Evolutionary conservation across 1,140 invertebrate genomes (phyloP), one percentile per base, ranked within the genome.

Genomic region (Homalodisca vitripennis): DNA sequence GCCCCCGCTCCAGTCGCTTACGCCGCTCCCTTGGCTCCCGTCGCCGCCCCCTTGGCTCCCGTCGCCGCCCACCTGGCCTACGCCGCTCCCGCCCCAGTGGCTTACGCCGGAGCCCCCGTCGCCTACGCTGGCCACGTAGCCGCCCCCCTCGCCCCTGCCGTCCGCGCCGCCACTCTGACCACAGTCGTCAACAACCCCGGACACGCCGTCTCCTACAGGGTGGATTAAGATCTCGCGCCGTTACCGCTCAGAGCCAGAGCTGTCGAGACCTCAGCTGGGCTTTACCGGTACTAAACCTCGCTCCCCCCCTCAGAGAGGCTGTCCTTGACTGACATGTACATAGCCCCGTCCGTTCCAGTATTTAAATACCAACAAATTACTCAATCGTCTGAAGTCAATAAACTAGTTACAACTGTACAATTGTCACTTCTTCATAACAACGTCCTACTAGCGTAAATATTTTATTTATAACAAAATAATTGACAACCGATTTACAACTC

Each of bases 161-260:
- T 70, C 57, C 73, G 73, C 63, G 66, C 69, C 75, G 82, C 82
- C 77, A 80, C 75, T 60, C 74, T 81, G 66, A 80, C 77, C 76
- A 78, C 76, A 66, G 73, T 79, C 34, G 77, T 79, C 71, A 78
- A 79, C 75, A 81, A 74, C 75, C 77, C 78, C 57, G 78, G 75
- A 71, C 78, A 80, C 73, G 80, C 78, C 67, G 76, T 80, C 73
- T 77, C 76, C 68, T 80, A 80, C 76, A 71, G 79, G 62, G 75
- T 77, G 71, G 77, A 78, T 72, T 80, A 78, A 77, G 70, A 29
- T 48, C 55, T 29, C 31, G 14, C 17, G 1, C 29, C 24, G 3
- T 24, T 30, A 51, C 51, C 29, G 32, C 26, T 20, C 24, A 53
- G 31, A 41, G 41, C 46, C 68, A 72, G 71, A 72, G 68, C 71